These are phyloP conservation scores for Eleginops maclovinus DNA, from an alignment of 2,113 vertebrate species.

Conservation along the genomic window DNA sequence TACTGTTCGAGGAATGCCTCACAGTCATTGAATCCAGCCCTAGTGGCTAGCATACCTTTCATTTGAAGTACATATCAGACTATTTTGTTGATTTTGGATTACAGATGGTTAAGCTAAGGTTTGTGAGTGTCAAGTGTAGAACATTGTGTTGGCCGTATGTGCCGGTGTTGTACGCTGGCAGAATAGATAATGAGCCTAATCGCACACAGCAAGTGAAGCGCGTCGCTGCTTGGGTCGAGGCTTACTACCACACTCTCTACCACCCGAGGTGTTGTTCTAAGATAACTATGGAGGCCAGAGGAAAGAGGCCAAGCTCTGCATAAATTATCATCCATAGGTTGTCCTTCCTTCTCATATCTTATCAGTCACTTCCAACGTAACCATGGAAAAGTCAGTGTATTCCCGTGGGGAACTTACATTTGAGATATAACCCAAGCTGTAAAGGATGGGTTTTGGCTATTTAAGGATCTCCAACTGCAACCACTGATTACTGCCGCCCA, in stretches of 20 bases:
- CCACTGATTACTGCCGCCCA: slow-evolving; percentile 50
- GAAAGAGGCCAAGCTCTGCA: slow-evolving; percentile 62
- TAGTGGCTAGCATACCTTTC: not conserved
- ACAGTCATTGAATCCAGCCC: not conserved
- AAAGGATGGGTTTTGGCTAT: slow-evolving; percentile 37
- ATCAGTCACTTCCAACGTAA: slow-evolving; percentile 55
- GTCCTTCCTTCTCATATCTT: slow-evolving; percentile 50
- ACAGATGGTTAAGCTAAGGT: slow-evolving; percentile 28
- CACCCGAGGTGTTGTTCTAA: slow-evolving; percentile 58
- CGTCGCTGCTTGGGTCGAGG: slow-evolving; percentile 53
- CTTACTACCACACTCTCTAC: slow-evolving; percentile 57
- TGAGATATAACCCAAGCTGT: slow-evolving; percentile 38
- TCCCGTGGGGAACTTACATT: slow-evolving; percentile 38
- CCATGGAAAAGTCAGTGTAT: slow-evolving; percentile 36
- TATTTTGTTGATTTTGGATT: slow-evolving; percentile 48
- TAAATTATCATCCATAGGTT: slow-evolving; percentile 51
- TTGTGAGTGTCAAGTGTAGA: slow-evolving; percentile 26
- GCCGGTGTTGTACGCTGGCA: slow-evolving; percentile 39
- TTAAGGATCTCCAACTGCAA: slow-evolving; percentile 59
- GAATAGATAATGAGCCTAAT: slow-evolving; percentile 74
- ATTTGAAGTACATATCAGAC: slow-evolving; percentile 26
- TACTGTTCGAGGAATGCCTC: not conserved
- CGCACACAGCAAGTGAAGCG: slow-evolving; percentile 64
- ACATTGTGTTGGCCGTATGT: not conserved
- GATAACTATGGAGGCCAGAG: slow-evolving; percentile 55